Percentiles rank a stretch among this genome's conserved stretches.
These are phyloP conservation scores for Eurytoma californica DNA, from an alignment of 2,888 invertebrate genomes.

Conservation along the genomic window DNA sequence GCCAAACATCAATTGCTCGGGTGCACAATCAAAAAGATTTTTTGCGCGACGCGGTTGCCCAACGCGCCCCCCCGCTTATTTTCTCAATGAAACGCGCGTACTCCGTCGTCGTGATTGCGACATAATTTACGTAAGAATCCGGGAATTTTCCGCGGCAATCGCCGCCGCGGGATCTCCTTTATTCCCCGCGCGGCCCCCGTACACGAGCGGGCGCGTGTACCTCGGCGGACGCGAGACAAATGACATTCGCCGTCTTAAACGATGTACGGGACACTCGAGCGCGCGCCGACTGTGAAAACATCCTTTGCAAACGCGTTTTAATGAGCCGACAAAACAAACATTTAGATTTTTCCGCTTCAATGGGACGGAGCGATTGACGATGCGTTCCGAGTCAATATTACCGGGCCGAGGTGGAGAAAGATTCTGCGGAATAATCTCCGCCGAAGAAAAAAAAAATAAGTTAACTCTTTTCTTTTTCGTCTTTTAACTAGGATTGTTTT, in stretches of 20 bases:
- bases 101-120: conserved; percentile 24
- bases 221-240: conserved; percentile 2
- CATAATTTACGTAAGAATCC: conserved; percentile 46
- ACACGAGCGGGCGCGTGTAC: not conserved
- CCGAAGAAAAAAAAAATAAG: no score
- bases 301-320: not conserved
- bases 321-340: no score
- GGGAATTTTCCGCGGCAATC: conserved; percentile 43
- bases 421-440: no score
- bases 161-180: conserved; percentile 12
- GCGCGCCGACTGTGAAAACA: not conserved
- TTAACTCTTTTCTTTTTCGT: no score
- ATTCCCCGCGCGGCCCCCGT: conserved; percentile 3
- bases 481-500: no score
- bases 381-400: no score
- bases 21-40: conserved; percentile 26
- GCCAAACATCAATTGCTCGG: conserved; percentile 27
- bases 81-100: conserved; percentile 28
- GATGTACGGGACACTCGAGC: not conserved
- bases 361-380: not conserved
- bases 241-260: conserved; percentile 13
- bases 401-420: no score
- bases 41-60: conserved; percentile 11
- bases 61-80: conserved; percentile 1
- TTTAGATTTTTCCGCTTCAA: no score